A percentile compares a stretch with the other conserved stretches of the same genome.
These are phyloP conservation scores for Papilio protenor DNA, from an alignment of 2,888 invertebrate species.

Conservation along the genomic window DNA sequence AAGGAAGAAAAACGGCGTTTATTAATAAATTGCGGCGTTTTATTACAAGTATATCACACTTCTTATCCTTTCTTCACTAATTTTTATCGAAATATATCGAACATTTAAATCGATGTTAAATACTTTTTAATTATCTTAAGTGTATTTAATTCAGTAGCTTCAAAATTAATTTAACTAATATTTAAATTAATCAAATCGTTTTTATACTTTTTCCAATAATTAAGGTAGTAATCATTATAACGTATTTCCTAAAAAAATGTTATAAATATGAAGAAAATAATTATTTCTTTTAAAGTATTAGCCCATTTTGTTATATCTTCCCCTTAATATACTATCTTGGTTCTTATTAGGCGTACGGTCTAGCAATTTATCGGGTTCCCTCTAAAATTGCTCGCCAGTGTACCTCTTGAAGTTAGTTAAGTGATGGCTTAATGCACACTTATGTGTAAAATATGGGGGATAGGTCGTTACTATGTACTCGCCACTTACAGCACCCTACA, in stretches of 20 bases:
- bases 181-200: too few relatives aligned
- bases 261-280: conserved; percentile 20
- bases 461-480: conserved; percentile 17
- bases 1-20: too few relatives aligned
- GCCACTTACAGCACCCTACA: conserved; percentile 28
- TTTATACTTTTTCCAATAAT: not conserved
- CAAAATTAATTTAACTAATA: too few relatives aligned
- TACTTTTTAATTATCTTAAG: not conserved
- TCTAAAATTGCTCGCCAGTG: conserved; percentile 70
- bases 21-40: too few relatives aligned
- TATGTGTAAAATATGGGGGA: conserved; percentile 60
- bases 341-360: conserved; percentile 76
- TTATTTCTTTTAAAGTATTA: conserved; percentile 28
- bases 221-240: not conserved
- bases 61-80: too few relatives aligned
- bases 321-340: conserved; percentile 66
- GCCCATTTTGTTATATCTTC: conserved; percentile 45
- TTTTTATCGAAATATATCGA: not conserved
- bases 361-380: conserved; percentile 75
- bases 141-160: not conserved
- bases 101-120: not conserved
- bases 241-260: not conserved
- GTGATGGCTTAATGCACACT: conserved; percentile 67
- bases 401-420: conserved; percentile 64
- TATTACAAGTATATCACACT: too few relatives aligned